Evolutionary conservation across 2,797 vertebrate genomes (phyloP), one percentile per base, ranked within the genome.

Genomic region (Falco concolor): DNA sequence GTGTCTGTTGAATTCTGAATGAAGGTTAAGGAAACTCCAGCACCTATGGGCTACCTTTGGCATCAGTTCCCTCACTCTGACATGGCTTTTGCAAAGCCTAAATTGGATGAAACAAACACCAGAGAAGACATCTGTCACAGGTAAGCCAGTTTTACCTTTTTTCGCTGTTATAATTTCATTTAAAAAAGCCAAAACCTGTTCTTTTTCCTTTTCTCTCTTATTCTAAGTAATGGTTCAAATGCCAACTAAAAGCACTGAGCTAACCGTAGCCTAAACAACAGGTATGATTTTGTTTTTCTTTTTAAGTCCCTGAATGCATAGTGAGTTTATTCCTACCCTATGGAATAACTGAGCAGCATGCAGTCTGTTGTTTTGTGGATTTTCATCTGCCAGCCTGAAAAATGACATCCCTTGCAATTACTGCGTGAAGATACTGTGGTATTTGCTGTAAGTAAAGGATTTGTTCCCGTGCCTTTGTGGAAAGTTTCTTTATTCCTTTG

Each of bases 171-270:
- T 34, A 20, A 61, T 54, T 47, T 59, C 36, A 40, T 70, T 45
- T 1, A 38, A 40, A 30, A 65, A 50, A 34, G 8, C 0, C 1
- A 2, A 30, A 50, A 34, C 15, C 0, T 32, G 22, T 19, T 75
- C 1, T 38, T 72, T 87, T 65, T 64, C 12, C 12, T 7, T 72
- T 60, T 81, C 18, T 56, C 16, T 59, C 2, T 54, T 84, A n/a
- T 53, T 81, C 36, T 64, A 73, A 89, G 12, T 27, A 68, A 54
- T 22, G 10, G 13, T 20, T 77, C 27, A 84, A 69, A 81, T 72
- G 36, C n/a, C 30, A 78, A 0, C 21, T n/a, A 42, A 5, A 68
- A 34, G 8, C 4, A 57, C 2, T 50, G 74, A 90, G 17, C 5
- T 72, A 78, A 69, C 7, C 65, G 13, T 59, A 38, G 4, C 44